Conservation (phyloP, 2,797 vertebrate genomes). For the Aphelocoma californica region DNA sequence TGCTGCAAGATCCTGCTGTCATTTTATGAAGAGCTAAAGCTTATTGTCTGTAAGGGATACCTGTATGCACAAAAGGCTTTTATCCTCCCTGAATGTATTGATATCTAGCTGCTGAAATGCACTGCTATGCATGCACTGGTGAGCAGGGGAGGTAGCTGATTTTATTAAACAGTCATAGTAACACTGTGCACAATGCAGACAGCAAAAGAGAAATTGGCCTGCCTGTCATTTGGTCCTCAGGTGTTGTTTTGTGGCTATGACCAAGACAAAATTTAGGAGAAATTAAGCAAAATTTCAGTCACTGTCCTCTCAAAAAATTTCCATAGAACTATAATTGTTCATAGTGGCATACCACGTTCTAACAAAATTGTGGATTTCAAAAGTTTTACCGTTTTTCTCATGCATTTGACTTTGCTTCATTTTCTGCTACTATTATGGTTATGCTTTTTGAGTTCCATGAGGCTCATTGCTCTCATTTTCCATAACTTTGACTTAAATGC, state of each 20-base stretch:
- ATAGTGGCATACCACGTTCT: accelerated
- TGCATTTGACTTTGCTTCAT: background rate
- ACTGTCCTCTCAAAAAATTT: background rate
- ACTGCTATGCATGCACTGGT: accelerated
- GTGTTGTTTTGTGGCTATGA: background rate
- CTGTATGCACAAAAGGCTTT: background rate
- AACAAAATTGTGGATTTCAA: background rate
- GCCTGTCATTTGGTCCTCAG: background rate
- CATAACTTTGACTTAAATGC: background rate
- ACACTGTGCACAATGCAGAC: background rate
- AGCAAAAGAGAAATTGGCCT: background rate
- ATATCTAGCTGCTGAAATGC: background rate
- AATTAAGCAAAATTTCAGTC: background rate
- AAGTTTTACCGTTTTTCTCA: background rate
- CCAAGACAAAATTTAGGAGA: background rate
- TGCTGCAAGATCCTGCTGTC: background rate
- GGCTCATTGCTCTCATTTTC: background rate
- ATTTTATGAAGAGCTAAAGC: background rate
- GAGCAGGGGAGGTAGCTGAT: background rate
- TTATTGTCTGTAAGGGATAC: background rate
- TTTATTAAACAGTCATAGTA: background rate
- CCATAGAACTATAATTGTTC: background rate
- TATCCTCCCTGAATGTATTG: background rate
- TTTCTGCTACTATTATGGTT: background rate
- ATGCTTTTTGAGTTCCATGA: background rate